These are phyloP conservation scores for Rhagoletis pomonella DNA, from an alignment of 1,140 invertebrate species.

Conservation along the genomic window DNA sequence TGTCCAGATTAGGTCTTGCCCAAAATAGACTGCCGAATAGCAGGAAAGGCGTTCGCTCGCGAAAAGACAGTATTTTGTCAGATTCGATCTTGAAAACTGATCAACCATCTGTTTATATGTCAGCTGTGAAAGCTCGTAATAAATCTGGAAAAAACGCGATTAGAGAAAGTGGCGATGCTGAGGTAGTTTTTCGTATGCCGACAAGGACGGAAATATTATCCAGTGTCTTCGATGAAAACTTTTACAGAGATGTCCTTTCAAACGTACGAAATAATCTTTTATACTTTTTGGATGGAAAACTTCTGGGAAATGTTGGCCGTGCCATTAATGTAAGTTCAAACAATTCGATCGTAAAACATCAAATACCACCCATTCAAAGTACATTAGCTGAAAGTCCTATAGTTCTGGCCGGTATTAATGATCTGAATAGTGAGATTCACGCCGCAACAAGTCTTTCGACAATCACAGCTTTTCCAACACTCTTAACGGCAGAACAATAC, in stretches of 20 bases:
- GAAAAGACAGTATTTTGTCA: constrained; percentile 48
- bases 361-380: constrained; percentile 56
- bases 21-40: constrained; percentile 75
- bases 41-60: constrained; percentile 60
- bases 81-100: constrained; percentile 55
- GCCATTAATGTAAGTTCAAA: not conserved
- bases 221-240: constrained; percentile 76
- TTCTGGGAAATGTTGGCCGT: constrained; percentile 56
- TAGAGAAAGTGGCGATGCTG: constrained; percentile 46
- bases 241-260: constrained; percentile 77
- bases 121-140: constrained; percentile 53
- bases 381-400: constrained; percentile 58
- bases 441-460: constrained; percentile 68
- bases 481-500: constrained; percentile 77
- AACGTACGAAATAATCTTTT: constrained; percentile 78
- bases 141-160: constrained; percentile 52
- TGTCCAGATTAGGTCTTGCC: constrained; percentile 77
- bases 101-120: constrained; percentile 42
- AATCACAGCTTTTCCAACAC: constrained; percentile 77
- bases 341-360: constrained; percentile 47
- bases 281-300: constrained; percentile 77
- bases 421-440: constrained; percentile 59
- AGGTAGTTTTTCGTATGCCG: constrained; percentile 66
- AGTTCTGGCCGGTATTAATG: not conserved
- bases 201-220: constrained; percentile 60